phyloP scores from a whole-genome alignment of 2,888 invertebrate species.

The Tipula confusa region DNA sequence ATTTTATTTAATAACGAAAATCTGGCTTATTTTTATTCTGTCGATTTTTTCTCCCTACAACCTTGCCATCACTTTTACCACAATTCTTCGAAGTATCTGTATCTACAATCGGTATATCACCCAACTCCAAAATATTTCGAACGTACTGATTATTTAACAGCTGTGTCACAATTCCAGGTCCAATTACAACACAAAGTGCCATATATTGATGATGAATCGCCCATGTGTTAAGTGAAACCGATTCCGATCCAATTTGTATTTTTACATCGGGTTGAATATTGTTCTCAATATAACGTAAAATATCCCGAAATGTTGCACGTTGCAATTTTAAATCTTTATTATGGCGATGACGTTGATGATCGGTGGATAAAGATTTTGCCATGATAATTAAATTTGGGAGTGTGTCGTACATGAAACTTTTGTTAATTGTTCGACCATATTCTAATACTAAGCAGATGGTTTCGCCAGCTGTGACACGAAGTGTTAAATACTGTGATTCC shows the following conservation, averaged over 20 bases:
- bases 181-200: slow-evolving; percentile 53
- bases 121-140: slow-evolving; percentile 77
- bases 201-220: slow-evolving; percentile 52
- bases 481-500: slow-evolving; percentile 71
- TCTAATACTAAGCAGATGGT: slow-evolving; percentile 76
- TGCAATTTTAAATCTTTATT: slow-evolving; percentile 93
- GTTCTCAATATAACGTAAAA: slow-evolving; percentile 78
- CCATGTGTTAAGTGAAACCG: slow-evolving; percentile 49
- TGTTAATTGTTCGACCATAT: slow-evolving; percentile 59
- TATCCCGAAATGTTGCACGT: slow-evolving; percentile 90
- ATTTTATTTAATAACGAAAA: no score
- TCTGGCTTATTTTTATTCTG: no score
- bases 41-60: no score
- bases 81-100: no score
- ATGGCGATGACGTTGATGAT: slow-evolving; percentile 89
- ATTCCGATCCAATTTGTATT: slow-evolving; percentile 47
- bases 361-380: slow-evolving; percentile 78
- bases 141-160: slow-evolving; percentile 74
- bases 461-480: slow-evolving; percentile 76
- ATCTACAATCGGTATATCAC: slow-evolving; percentile 42
- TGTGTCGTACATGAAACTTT: slow-evolving; percentile 62
- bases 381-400: slow-evolving; percentile 60
- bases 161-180: slow-evolving; percentile 65
- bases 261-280: slow-evolving; percentile 49
- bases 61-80: no score